These are phyloP conservation scores for Camptogramma bilineatum DNA, from an alignment of 2,888 invertebrate genomes.

Conservation along the genomic window DNA sequence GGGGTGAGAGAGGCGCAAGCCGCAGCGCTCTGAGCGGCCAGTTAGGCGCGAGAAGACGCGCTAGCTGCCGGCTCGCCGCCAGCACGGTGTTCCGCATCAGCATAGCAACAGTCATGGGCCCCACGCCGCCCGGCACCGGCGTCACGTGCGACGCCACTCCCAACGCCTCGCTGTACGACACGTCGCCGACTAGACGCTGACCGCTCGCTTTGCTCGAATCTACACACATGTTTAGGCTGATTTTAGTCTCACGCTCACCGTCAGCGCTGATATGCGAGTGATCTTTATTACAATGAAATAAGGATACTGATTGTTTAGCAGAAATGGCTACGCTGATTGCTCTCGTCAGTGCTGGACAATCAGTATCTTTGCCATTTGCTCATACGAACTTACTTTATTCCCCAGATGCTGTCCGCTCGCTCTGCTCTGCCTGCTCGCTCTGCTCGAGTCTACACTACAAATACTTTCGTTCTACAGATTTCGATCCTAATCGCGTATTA, in stretches of 20 bases:
- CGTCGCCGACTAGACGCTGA: conserved; percentile 97
- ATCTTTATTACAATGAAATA: too few species aligned
- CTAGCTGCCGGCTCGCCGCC: conserved; percentile 89
- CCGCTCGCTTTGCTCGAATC: conserved; percentile 92
- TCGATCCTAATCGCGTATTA: too few species aligned
- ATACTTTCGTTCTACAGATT: too few species aligned
- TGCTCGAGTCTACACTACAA: not conserved
- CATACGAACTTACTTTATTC: too few species aligned
- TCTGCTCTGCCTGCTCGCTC: not conserved
- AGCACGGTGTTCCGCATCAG: conserved; percentile 97
- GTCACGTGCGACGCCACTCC: conserved; percentile 95
- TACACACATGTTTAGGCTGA: conserved; percentile 59
- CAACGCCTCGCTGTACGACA: conserved; percentile 92
- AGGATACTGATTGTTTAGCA: too few species aligned
- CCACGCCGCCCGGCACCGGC: conserved; percentile 98
- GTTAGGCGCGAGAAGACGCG: conserved; percentile 81
- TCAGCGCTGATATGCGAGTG: too few species aligned
- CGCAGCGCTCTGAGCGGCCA: conserved; percentile 91
- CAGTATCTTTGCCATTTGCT: too few species aligned
- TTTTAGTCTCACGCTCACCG: too few species aligned
- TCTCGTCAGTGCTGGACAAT: too few species aligned
- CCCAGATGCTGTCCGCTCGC: too few species aligned
- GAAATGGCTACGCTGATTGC: too few species aligned
- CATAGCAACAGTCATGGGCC: conserved; percentile 99
- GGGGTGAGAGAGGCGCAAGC: conserved; percentile 88